Conservation (phyloP, 2,888 invertebrate genomes). For the Lasioglossum figueresi region DNA sequence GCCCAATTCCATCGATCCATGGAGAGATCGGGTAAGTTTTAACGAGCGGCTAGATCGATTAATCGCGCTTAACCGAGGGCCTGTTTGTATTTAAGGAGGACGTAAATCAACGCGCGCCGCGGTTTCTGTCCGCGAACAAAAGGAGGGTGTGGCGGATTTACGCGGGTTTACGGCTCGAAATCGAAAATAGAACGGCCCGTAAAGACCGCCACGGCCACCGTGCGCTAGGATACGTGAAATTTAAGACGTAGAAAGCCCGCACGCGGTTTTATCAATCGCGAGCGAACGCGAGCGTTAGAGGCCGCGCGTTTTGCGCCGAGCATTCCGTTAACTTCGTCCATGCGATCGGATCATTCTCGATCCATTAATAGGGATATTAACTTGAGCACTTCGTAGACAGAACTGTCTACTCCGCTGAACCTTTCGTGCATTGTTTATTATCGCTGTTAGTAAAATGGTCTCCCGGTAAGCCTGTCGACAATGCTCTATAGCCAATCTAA, state of each 20-base stretch:
- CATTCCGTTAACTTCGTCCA: not conserved
- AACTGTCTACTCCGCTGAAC: not conserved
- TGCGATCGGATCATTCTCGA: no score
- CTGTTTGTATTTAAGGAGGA: conserved; percentile 43
- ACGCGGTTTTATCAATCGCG: conserved; percentile 22
- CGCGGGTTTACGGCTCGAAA: conserved; percentile 54
- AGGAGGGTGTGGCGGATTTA: conserved; percentile 60
- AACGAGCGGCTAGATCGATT: conserved; percentile 17
- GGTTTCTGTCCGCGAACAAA: conserved; percentile 52
- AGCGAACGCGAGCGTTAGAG: not conserved
- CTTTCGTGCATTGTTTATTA: not conserved
- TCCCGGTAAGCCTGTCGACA: not conserved
- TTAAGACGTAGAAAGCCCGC: conserved; percentile 25
- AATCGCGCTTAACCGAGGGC: conserved; percentile 11
- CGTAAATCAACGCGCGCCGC: conserved; percentile 48
- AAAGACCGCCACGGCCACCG: conserved; percentile 32
- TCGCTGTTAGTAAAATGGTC: not conserved
- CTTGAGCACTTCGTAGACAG: not conserved
- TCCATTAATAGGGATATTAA: not conserved
- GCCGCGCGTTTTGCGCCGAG: not conserved
- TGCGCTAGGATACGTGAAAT: conserved; percentile 41
- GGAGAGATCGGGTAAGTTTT: not conserved
- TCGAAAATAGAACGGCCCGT: conserved; percentile 57
- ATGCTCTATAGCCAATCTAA: not conserved
- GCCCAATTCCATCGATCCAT: not conserved